phyloP scores from a whole-genome alignment of 1,140 invertebrate genomes.

The Drosophila ficusphila region DNA sequence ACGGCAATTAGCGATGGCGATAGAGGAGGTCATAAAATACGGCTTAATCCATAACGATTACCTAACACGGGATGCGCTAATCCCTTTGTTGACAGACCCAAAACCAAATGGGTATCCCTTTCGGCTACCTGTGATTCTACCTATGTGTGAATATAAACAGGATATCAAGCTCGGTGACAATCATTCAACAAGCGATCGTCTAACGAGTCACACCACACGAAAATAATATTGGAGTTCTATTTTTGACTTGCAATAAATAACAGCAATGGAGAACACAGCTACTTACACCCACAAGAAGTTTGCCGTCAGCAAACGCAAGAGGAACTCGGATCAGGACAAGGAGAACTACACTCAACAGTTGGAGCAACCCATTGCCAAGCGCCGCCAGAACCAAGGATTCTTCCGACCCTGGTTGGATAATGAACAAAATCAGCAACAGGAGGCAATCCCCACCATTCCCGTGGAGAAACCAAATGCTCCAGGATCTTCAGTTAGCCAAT shows the following conservation, averaged over 20 bases:
- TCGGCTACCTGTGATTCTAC: conserved; percentile 38
- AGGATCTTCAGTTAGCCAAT: conserved; percentile 23
- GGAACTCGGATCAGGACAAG: conserved; percentile 39
- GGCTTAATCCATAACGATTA: conserved; percentile 24
- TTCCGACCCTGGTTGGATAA: conserved; percentile 64
- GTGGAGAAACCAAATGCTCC: neutral
- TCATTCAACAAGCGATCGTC: conserved; percentile 59
- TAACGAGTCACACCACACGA: conserved; percentile 32
- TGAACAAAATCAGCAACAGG: conserved; percentile 31
- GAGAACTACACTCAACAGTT: conserved; percentile 10
- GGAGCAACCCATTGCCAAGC: conserved; percentile 15
- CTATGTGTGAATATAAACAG: conserved; percentile 54
- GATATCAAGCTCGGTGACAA: conserved; percentile 32
- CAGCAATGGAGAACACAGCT: conserved; percentile 23
- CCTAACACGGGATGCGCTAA: conserved; percentile 59
- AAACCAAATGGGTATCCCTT: conserved; percentile 5
- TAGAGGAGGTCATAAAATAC: conserved; percentile 43
- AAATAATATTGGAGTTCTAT: neutral
- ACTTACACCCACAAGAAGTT: conserved; percentile 61
- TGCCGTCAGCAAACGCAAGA: conserved; percentile 47
- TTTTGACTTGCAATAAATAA: neutral
- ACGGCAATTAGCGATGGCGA: conserved; percentile 38
- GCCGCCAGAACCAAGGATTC: conserved; percentile 42
- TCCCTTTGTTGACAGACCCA: conserved; percentile 51
- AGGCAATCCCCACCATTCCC: neutral